Evolutionary conservation across 2,113 vertebrate genomes (phyloP).

Genomic region (Carollia perspicillata): DNA sequence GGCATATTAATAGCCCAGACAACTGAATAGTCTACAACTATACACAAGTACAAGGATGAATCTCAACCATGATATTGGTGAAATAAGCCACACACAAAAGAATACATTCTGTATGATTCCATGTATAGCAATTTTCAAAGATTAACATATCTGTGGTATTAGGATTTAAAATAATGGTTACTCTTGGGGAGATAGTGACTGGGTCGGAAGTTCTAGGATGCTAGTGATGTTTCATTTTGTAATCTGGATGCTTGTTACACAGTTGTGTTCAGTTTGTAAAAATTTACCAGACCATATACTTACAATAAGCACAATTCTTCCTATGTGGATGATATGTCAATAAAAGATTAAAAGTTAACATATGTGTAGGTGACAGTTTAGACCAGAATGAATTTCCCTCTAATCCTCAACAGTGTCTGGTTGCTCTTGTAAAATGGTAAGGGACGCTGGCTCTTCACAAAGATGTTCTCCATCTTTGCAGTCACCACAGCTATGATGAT

Average conservation of each 20-base stretch:
- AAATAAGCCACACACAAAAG: background rate
- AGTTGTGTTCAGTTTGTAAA: background rate
- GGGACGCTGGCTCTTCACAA: background rate
- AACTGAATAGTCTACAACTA: background rate
- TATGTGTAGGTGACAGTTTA: background rate
- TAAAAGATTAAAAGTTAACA: background rate
- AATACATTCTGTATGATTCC: background rate
- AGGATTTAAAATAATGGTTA: background rate
- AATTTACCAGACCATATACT: background rate
- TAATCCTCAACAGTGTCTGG: background rate
- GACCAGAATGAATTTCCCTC: background rate
- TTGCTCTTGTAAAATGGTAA: background rate
- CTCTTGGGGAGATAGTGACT: background rate
- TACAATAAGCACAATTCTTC: background rate
- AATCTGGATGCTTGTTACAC: background rate
- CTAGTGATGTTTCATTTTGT: background rate
- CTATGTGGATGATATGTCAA: background rate
- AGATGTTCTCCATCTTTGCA: background rate
- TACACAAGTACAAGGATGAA: background rate
- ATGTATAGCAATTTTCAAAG: background rate
- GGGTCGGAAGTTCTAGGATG: background rate
- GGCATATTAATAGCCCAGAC: background rate
- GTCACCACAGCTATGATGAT: background rate
- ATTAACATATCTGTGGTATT: background rate
- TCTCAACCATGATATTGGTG: background rate